Evolutionary conservation across 2,113 vertebrate species (phyloP), one percentile per base, ranked within the genome.

Genomic region (Phainopepla nitens): DNA sequence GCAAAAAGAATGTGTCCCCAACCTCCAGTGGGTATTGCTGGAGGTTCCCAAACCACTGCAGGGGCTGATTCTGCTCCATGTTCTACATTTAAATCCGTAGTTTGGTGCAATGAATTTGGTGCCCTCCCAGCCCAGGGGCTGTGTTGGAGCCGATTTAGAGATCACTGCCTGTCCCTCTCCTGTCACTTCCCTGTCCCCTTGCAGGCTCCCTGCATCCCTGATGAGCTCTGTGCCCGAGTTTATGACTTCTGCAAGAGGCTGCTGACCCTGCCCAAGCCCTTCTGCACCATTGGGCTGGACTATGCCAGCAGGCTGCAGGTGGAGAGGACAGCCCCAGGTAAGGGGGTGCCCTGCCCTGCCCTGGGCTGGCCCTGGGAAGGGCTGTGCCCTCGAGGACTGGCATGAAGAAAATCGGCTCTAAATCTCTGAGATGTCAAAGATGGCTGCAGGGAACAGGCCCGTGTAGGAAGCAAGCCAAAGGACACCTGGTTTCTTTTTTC

Each of bases 251-350:
- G 99, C 68, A 99, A 98, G 94, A 97, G 97, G 96, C 96, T 99
- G 41, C 97, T 99, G 85, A 99, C 98, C 4, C 97, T 98, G 89
- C 99, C 99, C 7, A 97, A 98, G 45, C 99, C 99, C 4, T 99
- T 99, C 96, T 99, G 99, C 97, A 98, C 98, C 1, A 93, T 99
- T 0, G 99, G 98, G 44, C 97, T 99, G 95, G 98, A 98, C 95
- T 99, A 98, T 23, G 98, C 98, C 12, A 66, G 94, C 39, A 97
- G 97, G 76, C 97, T 99, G 57, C 99, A 99, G 95, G 96, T 94
- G 1, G 99, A 99, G 90, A 98, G 97, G 12, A 84, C 89, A 6
- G 92, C 97, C 57, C 99, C 99, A 92, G 99, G 99, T 99, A 94
- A 6, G 53, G 31, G 12, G 15, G 9, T 29, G 44, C 18, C 44